phyloP scores from a whole-genome alignment of 2,113 vertebrate species.

The Hipposideros armiger region DNA sequence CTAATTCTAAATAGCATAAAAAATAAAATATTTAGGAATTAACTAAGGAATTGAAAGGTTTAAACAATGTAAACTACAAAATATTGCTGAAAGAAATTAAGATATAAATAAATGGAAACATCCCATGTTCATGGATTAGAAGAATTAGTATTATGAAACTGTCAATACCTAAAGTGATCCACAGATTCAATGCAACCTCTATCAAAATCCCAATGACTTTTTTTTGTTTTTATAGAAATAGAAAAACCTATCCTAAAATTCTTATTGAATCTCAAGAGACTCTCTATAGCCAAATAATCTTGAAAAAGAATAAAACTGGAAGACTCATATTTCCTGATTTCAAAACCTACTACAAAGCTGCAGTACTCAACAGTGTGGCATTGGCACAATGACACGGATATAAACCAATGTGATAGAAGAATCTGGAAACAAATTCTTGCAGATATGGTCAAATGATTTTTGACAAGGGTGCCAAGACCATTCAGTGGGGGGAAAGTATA shows the following conservation, averaged over 20 bases:
- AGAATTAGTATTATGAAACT: not conserved
- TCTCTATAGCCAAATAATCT: not conserved
- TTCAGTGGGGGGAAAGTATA: not conserved
- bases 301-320: not conserved
- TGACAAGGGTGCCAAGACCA: not conserved
- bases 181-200: not conserved
- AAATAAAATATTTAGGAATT: not conserved
- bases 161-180: not conserved
- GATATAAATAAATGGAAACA: not conserved
- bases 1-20: not conserved
- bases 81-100: not conserved
- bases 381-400: not conserved
- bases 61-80: not conserved
- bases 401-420: not conserved
- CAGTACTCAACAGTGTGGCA: not conserved
- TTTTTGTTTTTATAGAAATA: not conserved
- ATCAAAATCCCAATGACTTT: not conserved
- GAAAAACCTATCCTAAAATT: not conserved
- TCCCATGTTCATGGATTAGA: not conserved
- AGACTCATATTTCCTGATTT: not conserved
- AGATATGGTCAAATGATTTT: not conserved
- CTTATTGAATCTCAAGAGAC: not conserved
- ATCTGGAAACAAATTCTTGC: not conserved
- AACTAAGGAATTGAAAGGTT: not conserved
- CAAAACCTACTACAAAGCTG: not conserved